Evolutionary conservation across 2,113 vertebrate genomes (phyloP), one percentile per base, ranked within the genome.

Genomic region (Sinocyclocheilus rhinocerous): DNA sequence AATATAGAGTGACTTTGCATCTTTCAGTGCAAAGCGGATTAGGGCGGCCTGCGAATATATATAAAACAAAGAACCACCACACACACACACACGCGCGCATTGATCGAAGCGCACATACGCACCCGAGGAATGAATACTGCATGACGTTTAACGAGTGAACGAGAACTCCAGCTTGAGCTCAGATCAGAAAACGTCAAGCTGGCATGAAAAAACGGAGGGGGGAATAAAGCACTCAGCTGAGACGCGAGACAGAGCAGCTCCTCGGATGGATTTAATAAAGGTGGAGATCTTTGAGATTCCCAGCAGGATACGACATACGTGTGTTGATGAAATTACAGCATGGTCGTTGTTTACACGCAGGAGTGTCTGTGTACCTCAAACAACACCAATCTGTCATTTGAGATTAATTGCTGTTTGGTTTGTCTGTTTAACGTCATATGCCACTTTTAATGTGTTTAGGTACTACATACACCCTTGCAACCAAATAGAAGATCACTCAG

Each of bases 81-180:
- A 55, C 55, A 75, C 7, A 65, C 29, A 73, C 55, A 75, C 7
- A 65, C 29, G 61, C 0, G 42, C 39, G 5, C 57, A 82, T 6
- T 76, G 85, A 86, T 63, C 45, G 52, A 85, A 57, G 18, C 18
- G 2, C 6, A 12, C 33, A 48, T n/a, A 36, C 79, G 10, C 79
- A 72, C 45, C 42, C 26, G 75, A 86, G 61, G 61, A 42, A 86
- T 86, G 76, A 76, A 84, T 86, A 69, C 67, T 84, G 72, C 76
- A 86, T 80, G 76, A 86, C 45, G 87, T 78, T 72, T 69, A 88
- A 84, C 63, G 16, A 86, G 81, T 84, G 81, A 67, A 57, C 6
- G 63, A 69, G 20, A 80, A 84, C 67, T 11, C 69, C 55, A 69
- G 81, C 45, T 29, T 42, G 16, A 55, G 48, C 50, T 78, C 33